Evolutionary conservation across 2,888 invertebrate species (phyloP).

Genomic region (Sminthurides aquaticus): DNA sequence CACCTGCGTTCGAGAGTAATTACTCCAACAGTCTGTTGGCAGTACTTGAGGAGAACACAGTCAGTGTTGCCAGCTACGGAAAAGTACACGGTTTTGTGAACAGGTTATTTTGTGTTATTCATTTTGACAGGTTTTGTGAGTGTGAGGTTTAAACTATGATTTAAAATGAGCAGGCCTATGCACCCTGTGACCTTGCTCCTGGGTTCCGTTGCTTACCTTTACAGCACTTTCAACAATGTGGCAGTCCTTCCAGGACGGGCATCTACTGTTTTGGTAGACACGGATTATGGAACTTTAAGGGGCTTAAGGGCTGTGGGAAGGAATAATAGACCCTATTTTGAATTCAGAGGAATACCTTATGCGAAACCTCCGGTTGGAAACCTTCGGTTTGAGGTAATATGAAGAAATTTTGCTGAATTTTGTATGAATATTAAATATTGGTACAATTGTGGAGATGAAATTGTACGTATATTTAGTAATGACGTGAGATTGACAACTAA

Average conservation of each 20-base stretch:
- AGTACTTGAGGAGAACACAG: too few species aligned
- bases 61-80: too few species aligned
- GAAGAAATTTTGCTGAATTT: not conserved
- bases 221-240: slow-evolving; percentile 20
- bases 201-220: slow-evolving; percentile 24
- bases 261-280: slow-evolving; percentile 13
- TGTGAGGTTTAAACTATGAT: too few species aligned
- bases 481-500: too few species aligned
- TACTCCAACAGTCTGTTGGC: too few species aligned
- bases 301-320: slow-evolving; percentile 13
- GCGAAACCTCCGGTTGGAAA: slow-evolving; percentile 14
- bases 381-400: slow-evolving; percentile 13
- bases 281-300: slow-evolving; percentile 19
- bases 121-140: too few species aligned
- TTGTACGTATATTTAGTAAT: too few species aligned
- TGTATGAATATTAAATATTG: not conserved
- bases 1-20: too few species aligned
- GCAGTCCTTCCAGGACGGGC: slow-evolving; percentile 5
- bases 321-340: slow-evolving; percentile 17
- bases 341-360: slow-evolving; percentile 24
- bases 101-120: too few species aligned
- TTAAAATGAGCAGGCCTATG: slow-evolving; percentile 13
- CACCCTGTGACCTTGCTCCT: slow-evolving; percentile 21
- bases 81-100: too few species aligned
- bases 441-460: not conserved